These are phyloP conservation scores for Pseudomyrmex dendroicus DNA, from an alignment of 1,140 invertebrate species.

Conservation along the genomic window DNA sequence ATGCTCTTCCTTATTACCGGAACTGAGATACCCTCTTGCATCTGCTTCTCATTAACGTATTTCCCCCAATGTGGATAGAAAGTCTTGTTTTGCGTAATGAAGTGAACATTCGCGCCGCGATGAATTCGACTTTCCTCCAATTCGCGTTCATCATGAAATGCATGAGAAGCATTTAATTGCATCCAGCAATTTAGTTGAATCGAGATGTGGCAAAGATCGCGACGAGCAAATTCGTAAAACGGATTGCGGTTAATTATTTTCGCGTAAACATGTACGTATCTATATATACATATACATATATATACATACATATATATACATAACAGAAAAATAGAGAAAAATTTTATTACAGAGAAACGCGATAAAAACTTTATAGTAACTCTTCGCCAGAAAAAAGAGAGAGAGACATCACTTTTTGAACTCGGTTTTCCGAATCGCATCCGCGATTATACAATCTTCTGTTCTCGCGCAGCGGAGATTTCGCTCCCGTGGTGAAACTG, in stretches of 20 bases:
- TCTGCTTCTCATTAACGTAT: conserved; percentile 58
- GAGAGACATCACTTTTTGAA: no score
- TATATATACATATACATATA: no score
- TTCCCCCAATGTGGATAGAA: conserved; percentile 4
- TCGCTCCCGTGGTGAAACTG: conserved; percentile 1
- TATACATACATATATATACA: no score
- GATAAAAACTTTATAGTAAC: conserved; percentile 26
- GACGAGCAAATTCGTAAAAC: neutral
- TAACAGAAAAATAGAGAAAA: neutral
- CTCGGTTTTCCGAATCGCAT: conserved; percentile 17
- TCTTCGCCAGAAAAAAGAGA: neutral
- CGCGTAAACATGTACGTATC: no score
- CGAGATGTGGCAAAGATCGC: neutral
- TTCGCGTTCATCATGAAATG: neutral
- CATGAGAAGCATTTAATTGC: neutral
- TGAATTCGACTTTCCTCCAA: conserved; percentile 12
- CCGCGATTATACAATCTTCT: conserved; percentile 17
- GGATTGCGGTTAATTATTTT: neutral
- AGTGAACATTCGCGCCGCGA: neutral
- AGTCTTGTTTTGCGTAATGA: neutral
- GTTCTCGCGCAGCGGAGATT: neutral
- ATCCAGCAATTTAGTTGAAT: neutral
- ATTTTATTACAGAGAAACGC: neutral
- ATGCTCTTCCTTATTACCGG: conserved; percentile 65
- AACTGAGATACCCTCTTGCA: conserved; percentile 25